Conservation (phyloP, 2,797 vertebrate genomes). For the Molossus alvarezi region DNA sequence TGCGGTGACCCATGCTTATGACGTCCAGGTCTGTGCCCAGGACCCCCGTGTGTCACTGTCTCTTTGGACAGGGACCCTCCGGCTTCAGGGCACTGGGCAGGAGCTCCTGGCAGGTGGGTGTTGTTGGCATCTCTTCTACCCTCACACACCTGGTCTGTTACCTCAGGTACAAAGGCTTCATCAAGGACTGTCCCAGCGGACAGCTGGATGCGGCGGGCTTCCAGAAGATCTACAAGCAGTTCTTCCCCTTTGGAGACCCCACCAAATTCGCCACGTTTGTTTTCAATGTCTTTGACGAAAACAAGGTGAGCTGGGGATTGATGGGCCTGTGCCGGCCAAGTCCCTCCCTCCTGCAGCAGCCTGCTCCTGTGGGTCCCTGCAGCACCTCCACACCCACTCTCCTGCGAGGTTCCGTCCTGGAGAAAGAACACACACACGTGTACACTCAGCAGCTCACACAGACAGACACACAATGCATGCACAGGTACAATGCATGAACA, state of each 20-base stretch:
- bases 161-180: conserved; percentile 99
- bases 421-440: neutral
- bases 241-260: conserved; percentile 99
- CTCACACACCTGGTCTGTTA: neutral
- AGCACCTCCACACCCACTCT: neutral
- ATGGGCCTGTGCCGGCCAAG: neutral
- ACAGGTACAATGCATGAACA: neutral
- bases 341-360: neutral
- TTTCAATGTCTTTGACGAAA: conserved; percentile 99
- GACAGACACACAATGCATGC: rapidly evolving
- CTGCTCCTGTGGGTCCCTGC: neutral
- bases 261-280: conserved; percentile 99
- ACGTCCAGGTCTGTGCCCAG: neutral
- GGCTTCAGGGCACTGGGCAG: rapidly evolving
- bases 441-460: rapidly evolving
- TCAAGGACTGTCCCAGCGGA: conserved; percentile 99
- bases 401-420: neutral
- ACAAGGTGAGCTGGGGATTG: conserved; percentile 93
- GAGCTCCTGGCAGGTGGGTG: neutral
- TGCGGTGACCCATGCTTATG: neutral
- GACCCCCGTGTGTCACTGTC: neutral
- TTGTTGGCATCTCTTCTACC: neutral
- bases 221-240: conserved; percentile 99
- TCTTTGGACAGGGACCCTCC: neutral
- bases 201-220: conserved; percentile 98